These are phyloP conservation scores for Lagorchestes hirsutus DNA, from an alignment of 2,797 vertebrate species.

Conservation along the genomic window DNA sequence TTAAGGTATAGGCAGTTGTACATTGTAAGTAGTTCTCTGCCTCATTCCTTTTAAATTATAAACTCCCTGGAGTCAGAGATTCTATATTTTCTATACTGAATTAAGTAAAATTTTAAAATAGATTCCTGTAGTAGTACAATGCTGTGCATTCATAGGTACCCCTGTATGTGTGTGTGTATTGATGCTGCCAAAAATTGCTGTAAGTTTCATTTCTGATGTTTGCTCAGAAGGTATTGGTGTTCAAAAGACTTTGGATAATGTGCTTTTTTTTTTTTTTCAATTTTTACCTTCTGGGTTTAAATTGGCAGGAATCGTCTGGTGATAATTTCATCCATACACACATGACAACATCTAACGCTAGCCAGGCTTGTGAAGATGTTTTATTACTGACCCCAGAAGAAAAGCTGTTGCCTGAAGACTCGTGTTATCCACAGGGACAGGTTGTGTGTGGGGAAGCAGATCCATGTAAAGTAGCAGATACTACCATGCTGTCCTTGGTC, in stretches of 20 bases:
- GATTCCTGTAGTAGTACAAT: background rate
- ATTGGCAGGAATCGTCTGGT: constrained; percentile 76
- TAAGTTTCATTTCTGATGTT: constrained; percentile 13
- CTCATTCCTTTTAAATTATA: background rate
- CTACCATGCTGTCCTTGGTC: constrained; percentile 52
- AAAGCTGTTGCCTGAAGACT: constrained; percentile 67
- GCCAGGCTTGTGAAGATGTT: constrained; percentile 58
- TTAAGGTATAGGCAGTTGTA: background rate
- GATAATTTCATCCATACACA: constrained; percentile 60
- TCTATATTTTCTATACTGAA: background rate
- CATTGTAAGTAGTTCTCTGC: background rate
- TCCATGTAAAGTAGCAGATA: background rate
- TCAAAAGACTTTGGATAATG: background rate
- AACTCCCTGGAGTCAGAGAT: background rate
- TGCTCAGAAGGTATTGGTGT: background rate
- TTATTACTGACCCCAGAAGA: constrained; percentile 76
- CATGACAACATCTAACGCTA: background rate
- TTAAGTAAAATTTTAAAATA: background rate
- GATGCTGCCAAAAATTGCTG: background rate
- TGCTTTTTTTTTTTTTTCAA: fast-evolving
- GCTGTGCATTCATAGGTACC: background rate
- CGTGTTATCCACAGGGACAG: background rate
- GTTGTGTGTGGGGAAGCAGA: background rate
- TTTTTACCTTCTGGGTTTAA: constrained; percentile 48
- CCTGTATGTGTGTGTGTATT: background rate